phyloP scores from a whole-genome alignment of 2,888 invertebrate species.

The Caenorhabditis virilis region DNA sequence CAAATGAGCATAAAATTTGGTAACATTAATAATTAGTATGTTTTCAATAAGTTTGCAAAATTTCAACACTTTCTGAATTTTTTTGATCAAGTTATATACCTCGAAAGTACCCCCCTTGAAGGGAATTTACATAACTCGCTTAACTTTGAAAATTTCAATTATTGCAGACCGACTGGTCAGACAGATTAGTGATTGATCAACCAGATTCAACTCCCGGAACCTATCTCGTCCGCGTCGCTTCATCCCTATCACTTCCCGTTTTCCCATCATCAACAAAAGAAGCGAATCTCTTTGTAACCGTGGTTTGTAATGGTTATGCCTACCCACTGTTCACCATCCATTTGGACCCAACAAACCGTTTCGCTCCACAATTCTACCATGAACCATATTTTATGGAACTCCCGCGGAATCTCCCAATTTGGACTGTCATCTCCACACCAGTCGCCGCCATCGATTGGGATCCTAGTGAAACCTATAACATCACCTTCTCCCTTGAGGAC shows the following conservation, averaged over 20 bases:
- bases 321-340: constrained; percentile 62
- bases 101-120: too few species aligned
- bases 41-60: too few species aligned
- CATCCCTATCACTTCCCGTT: constrained; percentile 44
- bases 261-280: constrained; percentile 60
- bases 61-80: too few species aligned
- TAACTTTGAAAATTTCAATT: background rate
- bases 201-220: constrained; percentile 11
- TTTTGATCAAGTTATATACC: too few species aligned
- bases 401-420: constrained; percentile 37
- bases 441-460: constrained; percentile 64
- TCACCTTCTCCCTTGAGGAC: constrained; percentile 54
- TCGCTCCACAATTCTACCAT: constrained; percentile 58
- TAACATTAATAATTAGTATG: too few species aligned
- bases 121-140: background rate
- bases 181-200: constrained; percentile 24
- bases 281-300: constrained; percentile 58
- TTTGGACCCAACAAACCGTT: constrained; percentile 54
- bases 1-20: too few species aligned
- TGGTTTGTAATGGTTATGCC: constrained; percentile 59
- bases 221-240: constrained; percentile 19
- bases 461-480: constrained; percentile 49
- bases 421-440: constrained; percentile 55
- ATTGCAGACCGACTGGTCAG: constrained; percentile 36
- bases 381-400: constrained; percentile 57